phyloP scores from a whole-genome alignment of 2,888 invertebrate species.

The Iphiclides podalirius region DNA sequence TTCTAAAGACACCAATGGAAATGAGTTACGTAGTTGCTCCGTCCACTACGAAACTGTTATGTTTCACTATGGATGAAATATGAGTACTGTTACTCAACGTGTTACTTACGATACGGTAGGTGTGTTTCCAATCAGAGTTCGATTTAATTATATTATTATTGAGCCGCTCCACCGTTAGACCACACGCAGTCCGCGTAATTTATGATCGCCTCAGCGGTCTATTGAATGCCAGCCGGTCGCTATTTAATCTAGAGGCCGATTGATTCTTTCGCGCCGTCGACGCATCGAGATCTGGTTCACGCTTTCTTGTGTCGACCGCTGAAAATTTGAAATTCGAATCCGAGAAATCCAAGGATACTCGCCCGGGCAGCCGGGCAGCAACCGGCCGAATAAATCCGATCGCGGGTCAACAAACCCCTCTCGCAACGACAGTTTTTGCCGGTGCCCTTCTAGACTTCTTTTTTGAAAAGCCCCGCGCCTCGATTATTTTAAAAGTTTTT shows the following conservation, averaged over 20 bases:
- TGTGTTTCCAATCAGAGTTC: constrained; percentile 31
- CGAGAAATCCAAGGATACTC: constrained; percentile 59
- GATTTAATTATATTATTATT: constrained; percentile 25
- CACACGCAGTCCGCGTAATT: constrained; percentile 26
- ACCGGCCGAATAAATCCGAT: constrained; percentile 66
- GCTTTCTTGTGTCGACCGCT: constrained; percentile 60
- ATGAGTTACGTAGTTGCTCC: background rate
- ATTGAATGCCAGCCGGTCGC: constrained; percentile 16
- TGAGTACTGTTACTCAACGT: constrained; percentile 21
- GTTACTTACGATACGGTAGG: constrained; percentile 23
- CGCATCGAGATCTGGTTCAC: constrained; percentile 47
- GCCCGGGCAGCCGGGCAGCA: constrained; percentile 39
- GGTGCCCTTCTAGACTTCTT: constrained; percentile 62
- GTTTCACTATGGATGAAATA: constrained; percentile 16
- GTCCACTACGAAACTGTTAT: constrained; percentile 8
- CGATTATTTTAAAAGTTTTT: constrained; percentile 75
- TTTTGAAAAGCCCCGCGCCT: constrained; percentile 51
- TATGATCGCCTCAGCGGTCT: constrained; percentile 16
- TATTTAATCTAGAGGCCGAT: too few species aligned
- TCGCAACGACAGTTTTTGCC: constrained; percentile 70
- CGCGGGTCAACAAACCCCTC: constrained; percentile 56
- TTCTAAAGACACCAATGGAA: too few species aligned
- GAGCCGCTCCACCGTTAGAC: constrained; percentile 21
- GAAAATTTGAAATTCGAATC: constrained; percentile 78
- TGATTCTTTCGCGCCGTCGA: constrained; percentile 23